A percentile compares a stretch with the other conserved stretches of the same genome.
Evolutionary conservation across 2,797 vertebrate species (phyloP).

Genomic region (Epinephelus awoara): DNA sequence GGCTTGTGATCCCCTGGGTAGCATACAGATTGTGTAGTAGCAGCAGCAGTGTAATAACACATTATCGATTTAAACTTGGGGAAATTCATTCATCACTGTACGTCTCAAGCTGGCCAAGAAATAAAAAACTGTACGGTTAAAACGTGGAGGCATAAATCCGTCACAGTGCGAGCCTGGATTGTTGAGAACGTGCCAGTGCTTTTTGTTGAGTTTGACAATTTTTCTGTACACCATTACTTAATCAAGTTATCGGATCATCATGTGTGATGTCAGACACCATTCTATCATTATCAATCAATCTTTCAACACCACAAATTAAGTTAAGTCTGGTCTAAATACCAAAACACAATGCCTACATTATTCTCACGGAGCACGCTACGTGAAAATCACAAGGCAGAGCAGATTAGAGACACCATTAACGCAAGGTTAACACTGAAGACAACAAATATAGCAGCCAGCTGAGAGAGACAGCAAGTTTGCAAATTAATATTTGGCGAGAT

Average conservation of each 20-base stretch:
- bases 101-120: conserved; percentile 39
- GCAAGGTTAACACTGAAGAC: conserved; percentile 39
- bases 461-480: conserved; percentile 34
- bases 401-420: conserved; percentile 28
- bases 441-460: conserved; percentile 43
- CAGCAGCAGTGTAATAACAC: conserved; percentile 67
- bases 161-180: conserved; percentile 10
- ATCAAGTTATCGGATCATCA: conserved; percentile 20
- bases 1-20: conserved; percentile 57
- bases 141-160: conserved; percentile 35
- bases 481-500: conserved; percentile 44
- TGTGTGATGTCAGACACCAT: background rate
- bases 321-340: background rate
- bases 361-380: background rate
- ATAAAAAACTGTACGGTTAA: conserved; percentile 25
- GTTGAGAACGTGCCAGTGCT: conserved; percentile 13
- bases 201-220: conserved; percentile 29
- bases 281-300: background rate
- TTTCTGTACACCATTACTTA: background rate
- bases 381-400: conserved; percentile 29
- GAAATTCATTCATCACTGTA: conserved; percentile 63
- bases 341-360: background rate
- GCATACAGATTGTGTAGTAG: conserved; percentile 70
- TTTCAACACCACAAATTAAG: conserved; percentile 9
- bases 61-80: conserved; percentile 70